Evolutionary conservation across 2,888 invertebrate genomes (phyloP).

Genomic region (Zaprionus bogoriensis): DNA sequence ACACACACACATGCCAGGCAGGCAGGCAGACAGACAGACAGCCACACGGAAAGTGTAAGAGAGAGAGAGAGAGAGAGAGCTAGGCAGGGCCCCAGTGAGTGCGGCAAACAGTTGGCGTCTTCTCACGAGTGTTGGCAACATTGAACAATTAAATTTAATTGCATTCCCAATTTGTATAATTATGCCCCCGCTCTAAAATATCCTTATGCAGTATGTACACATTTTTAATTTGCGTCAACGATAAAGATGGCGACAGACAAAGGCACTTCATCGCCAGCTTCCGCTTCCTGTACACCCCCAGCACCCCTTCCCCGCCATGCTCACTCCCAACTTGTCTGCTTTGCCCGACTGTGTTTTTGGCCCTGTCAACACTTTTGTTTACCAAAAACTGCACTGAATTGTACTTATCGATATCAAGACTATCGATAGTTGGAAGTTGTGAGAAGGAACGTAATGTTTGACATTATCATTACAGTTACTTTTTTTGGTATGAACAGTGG

Average conservation of each 20-base stretch:
- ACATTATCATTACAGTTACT: no score
- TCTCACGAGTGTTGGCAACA: conserved; percentile 65
- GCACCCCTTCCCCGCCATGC: not conserved
- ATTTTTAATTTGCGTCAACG: conserved; percentile 70
- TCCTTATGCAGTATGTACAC: conserved; percentile 20
- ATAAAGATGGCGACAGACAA: conserved; percentile 46
- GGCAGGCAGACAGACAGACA: conserved; percentile 22
- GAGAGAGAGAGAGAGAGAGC: conserved; percentile 10
- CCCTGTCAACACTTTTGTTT: conserved; percentile 11
- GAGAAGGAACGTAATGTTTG: no score
- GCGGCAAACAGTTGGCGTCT: conserved; percentile 44
- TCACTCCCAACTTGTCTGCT: not conserved
- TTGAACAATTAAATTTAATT: conserved; percentile 78
- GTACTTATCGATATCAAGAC: not conserved
- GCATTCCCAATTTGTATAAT: conserved; percentile 80
- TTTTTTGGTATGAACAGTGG: no score
- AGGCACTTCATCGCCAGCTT: conserved; percentile 14
- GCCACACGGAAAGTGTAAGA: conserved; percentile 13
- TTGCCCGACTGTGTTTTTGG: not conserved
- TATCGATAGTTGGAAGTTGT: not conserved
- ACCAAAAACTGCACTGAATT: not conserved
- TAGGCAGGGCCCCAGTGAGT: conserved; percentile 23
- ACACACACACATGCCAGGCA: conserved; percentile 32
- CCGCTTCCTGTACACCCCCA: no score
- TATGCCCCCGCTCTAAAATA: conserved; percentile 69